Conservation (phyloP, 2,888 invertebrate genomes). For the Harpagoxenus sublaevis region DNA sequence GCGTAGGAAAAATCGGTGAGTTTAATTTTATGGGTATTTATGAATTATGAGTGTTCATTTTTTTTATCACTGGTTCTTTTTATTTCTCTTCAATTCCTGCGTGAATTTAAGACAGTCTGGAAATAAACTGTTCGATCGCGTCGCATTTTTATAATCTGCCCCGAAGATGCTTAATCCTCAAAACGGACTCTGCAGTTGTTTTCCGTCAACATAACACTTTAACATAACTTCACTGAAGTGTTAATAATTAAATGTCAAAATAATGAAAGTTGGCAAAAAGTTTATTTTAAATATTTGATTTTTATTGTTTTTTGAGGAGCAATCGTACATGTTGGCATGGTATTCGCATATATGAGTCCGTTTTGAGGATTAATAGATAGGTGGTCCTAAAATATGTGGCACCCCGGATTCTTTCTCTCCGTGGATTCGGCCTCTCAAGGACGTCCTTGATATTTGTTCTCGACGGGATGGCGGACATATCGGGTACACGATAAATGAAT, state of each 20-base stretch:
- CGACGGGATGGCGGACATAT: neutral
- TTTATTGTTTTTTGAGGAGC: no score
- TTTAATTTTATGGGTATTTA: neutral
- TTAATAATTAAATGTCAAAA: no score
- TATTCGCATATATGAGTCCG: no score
- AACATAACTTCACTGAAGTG: no score
- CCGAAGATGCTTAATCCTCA: neutral
- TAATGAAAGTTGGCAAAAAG: no score
- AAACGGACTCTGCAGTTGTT: no score
- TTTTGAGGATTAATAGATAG: no score
- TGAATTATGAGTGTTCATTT: neutral
- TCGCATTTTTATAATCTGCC: neutral
- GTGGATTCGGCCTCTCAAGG: neutral
- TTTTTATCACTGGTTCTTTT: neutral
- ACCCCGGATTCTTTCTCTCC: neutral
- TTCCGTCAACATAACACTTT: no score
- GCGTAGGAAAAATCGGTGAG: neutral
- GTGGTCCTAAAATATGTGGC: no score
- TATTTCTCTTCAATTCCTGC: neutral
- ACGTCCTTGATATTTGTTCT: neutral
- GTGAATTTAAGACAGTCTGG: neutral
- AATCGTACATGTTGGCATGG: no score
- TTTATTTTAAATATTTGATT: no score
- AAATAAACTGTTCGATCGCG: neutral
- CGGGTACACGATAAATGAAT: conserved; percentile 32